Percentiles rank a stretch among this genome's conserved stretches.
Conservation (phyloP, 2,888 invertebrate genomes). For the Thymelicus acteon region DNA sequence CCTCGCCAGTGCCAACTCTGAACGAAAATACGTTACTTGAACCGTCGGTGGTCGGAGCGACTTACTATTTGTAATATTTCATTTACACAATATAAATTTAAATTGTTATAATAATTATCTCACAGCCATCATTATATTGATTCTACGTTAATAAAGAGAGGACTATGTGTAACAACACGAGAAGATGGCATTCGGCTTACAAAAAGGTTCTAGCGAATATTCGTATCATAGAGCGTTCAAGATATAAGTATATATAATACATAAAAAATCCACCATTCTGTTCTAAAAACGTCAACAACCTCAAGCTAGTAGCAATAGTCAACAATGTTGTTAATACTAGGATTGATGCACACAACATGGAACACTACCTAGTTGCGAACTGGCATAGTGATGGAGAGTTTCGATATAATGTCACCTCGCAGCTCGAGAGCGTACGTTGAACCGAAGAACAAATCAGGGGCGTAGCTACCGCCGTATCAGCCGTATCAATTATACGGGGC, state of each 20-base stretch:
- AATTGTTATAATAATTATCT: slow-evolving; percentile 83
- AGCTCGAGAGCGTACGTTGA: slow-evolving; percentile 43
- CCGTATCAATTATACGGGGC: no score
- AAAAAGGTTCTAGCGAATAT: slow-evolving; percentile 82
- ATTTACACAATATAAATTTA: slow-evolving; percentile 83
- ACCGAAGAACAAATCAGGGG: slow-evolving; percentile 39
- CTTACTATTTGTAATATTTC: slow-evolving; percentile 71
- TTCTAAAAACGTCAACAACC: slow-evolving; percentile 84
- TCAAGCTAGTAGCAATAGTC: slow-evolving; percentile 85
- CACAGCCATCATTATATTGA: slow-evolving; percentile 85
- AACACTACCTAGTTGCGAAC: slow-evolving; percentile 66
- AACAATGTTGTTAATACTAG: slow-evolving; percentile 84
- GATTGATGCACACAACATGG: slow-evolving; percentile 79
- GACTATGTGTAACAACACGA: slow-evolving; percentile 79
- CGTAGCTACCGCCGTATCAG: no score
- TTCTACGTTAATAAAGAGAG: slow-evolving; percentile 83
- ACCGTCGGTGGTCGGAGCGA: slow-evolving; percentile 64
- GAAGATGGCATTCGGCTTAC: slow-evolving; percentile 80
- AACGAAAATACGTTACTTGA: slow-evolving; percentile 47
- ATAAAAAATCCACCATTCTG: slow-evolving; percentile 81
- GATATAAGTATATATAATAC: slow-evolving; percentile 71
- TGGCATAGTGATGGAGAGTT: slow-evolving; percentile 56
- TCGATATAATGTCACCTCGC: slow-evolving; percentile 45
- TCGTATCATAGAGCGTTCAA: slow-evolving; percentile 69
- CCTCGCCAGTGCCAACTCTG: slow-evolving; percentile 48